Conservation (phyloP, 2,888 invertebrate genomes). For the Thera obeliscata region DNA sequence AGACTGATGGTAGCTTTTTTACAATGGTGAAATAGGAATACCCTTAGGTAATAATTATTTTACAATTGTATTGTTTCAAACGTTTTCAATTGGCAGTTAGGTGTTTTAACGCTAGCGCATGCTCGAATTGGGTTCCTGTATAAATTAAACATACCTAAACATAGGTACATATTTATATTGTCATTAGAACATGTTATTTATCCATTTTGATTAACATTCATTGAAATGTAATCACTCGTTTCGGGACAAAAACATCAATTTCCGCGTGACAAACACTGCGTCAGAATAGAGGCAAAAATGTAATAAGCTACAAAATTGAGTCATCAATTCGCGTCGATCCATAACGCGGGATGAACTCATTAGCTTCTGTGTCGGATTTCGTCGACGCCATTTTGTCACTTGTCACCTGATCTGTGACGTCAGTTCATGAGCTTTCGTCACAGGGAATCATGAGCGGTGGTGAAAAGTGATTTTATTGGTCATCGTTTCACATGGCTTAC, state of each 20-base stretch:
- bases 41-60: too few relatives aligned
- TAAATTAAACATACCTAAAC: too few relatives aligned
- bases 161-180: background rate
- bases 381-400: conserved; percentile 39
- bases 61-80: too few relatives aligned
- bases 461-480: background rate
- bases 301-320: conserved; percentile 39
- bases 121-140: too few relatives aligned
- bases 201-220: conserved; percentile 13
- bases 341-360: conserved; percentile 41
- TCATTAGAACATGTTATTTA: conserved; percentile 3
- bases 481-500: background rate
- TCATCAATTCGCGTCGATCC: conserved; percentile 40
- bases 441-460: conserved; percentile 1
- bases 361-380: conserved; percentile 40
- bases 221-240: conserved; percentile 12
- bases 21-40: background rate
- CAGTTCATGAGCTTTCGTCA: conserved; percentile 23
- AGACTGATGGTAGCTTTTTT: background rate
- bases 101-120: too few relatives aligned
- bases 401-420: conserved; percentile 37
- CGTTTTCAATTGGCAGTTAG: too few relatives aligned
- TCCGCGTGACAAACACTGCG: conserved; percentile 23
- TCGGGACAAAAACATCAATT: conserved; percentile 31
- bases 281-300: conserved; percentile 33